Evolutionary conservation across 1,140 invertebrate genomes (phyloP).

Genomic region (Vollenhovia emeryi): DNA sequence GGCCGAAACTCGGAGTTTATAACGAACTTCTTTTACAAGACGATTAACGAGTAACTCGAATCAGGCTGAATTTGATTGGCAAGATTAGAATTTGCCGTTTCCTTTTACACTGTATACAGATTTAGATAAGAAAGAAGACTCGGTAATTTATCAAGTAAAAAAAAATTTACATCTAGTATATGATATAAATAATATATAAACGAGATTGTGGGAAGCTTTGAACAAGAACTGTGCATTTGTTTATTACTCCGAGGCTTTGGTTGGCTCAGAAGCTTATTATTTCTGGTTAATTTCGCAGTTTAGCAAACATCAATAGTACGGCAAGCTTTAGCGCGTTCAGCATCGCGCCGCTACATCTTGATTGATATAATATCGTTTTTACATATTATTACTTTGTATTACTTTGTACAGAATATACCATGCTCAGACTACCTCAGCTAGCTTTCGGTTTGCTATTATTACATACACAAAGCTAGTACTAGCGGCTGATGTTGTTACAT

Average conservation of each 20-base stretch:
- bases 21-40: conserved; percentile 53
- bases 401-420: conserved; percentile 53
- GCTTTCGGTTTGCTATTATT: conserved; percentile 22
- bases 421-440: conserved; percentile 56
- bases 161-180: background rate
- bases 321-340: conserved; percentile 75
- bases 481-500: background rate
- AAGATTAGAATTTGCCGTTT: background rate
- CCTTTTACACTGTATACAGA: background rate
- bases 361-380: conserved; percentile 64
- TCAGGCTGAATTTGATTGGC: background rate
- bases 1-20: conserved; percentile 73
- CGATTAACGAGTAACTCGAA: conserved; percentile 52
- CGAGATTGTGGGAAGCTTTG: background rate
- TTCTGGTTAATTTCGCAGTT: conserved; percentile 77
- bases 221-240: conserved; percentile 47
- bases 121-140: background rate
- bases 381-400: conserved; percentile 61
- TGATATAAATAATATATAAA: background rate
- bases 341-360: conserved; percentile 68
- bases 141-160: background rate
- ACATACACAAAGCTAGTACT: conserved; percentile 33
- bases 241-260: conserved; percentile 76
- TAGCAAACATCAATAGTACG: conserved; percentile 76
- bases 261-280: conserved; percentile 78